phyloP scores from a whole-genome alignment of 2,797 vertebrate genomes.

The Coreius guichenoti region DNA sequence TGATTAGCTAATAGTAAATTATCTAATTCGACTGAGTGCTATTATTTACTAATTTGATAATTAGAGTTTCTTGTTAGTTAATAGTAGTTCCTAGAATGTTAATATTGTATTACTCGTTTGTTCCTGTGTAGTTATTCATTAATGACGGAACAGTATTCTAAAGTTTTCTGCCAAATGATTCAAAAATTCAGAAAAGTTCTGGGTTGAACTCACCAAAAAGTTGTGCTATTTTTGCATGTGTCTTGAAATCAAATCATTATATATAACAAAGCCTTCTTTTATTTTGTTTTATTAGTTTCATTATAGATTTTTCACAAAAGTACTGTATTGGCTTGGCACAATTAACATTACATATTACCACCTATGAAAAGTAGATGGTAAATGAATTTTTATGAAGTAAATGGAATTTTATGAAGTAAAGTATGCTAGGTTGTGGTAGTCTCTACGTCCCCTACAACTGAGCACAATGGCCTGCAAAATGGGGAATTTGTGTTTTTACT shows the following conservation, averaged over 20 bases:
- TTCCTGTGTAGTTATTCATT: no score
- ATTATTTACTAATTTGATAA: no score
- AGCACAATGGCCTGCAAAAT: not conserved
- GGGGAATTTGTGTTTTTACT: not conserved
- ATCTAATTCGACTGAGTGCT: no score
- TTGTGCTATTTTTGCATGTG: no score
- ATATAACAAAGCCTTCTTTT: not conserved
- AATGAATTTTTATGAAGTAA: not conserved
- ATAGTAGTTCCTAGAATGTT: no score
- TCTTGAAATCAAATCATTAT: not conserved
- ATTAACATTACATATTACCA: not conserved
- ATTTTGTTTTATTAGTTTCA: not conserved
- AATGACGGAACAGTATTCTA: no score
- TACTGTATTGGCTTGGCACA: not conserved
- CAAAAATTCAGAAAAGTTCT: not conserved
- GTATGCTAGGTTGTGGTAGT: not conserved
- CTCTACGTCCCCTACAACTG: not conserved
- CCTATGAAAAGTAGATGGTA: not conserved
- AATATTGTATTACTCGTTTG: no score
- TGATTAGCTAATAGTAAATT: no score
- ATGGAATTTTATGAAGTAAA: not conserved
- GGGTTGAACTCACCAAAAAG: not conserved
- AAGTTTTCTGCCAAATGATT: not conserved
- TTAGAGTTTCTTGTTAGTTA: no score
- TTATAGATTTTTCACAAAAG: not conserved